phyloP scores from a whole-genome alignment of 1,140 invertebrate genomes.

The Ips nitidus region DNA sequence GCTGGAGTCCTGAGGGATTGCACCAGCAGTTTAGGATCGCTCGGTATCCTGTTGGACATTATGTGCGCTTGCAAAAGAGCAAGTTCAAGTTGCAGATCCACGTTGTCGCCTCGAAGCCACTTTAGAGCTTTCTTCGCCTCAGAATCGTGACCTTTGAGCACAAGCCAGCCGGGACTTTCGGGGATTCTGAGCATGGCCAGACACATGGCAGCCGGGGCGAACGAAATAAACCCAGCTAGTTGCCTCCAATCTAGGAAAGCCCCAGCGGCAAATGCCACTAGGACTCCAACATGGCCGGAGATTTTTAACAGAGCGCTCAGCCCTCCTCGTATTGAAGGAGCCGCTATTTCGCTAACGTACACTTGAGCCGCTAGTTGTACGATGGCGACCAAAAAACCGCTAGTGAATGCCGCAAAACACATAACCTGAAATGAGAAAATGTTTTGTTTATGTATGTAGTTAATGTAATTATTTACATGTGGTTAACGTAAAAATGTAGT shows the following conservation, averaged over 20 bases:
- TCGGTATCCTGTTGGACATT: conserved; percentile 51
- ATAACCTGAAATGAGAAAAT: conserved; percentile 55
- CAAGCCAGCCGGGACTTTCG: conserved; percentile 80
- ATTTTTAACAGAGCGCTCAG: conserved; percentile 84
- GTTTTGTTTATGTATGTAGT: neutral
- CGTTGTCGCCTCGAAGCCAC: conserved; percentile 73
- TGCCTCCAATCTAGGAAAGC: conserved; percentile 80
- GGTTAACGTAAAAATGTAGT: no score
- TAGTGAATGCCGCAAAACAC: conserved; percentile 74
- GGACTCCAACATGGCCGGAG: conserved; percentile 79
- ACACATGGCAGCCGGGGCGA: conserved; percentile 71
- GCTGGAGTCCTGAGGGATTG: conserved; percentile 60
- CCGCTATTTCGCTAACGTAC: conserved; percentile 88
- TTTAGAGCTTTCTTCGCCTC: conserved; percentile 75
- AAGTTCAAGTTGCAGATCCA: conserved; percentile 72
- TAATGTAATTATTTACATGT: no score
- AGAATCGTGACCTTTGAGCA: conserved; percentile 71
- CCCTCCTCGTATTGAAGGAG: conserved; percentile 80
- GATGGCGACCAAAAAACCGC: conserved; percentile 77
- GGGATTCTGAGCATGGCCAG: conserved; percentile 72
- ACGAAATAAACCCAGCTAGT: conserved; percentile 72
- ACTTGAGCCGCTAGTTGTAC: conserved; percentile 79
- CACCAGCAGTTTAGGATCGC: conserved; percentile 40
- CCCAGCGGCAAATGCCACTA: conserved; percentile 79
- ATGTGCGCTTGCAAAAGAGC: conserved; percentile 69